Evolutionary conservation across 2,797 vertebrate genomes (phyloP).

Genomic region (Clangula hyemalis): DNA sequence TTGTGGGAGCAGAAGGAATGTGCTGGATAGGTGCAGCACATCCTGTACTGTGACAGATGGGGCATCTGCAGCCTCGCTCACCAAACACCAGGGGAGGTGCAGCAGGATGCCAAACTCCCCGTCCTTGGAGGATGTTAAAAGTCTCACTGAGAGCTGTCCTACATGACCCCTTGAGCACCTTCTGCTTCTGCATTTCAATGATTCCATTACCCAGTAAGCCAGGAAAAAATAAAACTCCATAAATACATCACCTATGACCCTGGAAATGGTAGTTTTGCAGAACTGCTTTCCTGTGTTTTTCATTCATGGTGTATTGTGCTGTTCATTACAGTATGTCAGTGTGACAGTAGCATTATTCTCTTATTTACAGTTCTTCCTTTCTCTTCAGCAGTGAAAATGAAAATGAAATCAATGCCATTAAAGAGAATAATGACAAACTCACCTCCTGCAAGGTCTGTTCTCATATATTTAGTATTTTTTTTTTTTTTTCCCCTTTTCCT

Average conservation of each 20-base stretch:
- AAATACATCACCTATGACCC: slow-evolving; percentile 30
- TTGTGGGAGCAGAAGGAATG: neutral
- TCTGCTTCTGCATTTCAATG: neutral
- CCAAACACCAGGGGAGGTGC: neutral
- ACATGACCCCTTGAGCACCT: neutral
- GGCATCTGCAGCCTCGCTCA: fast-evolving
- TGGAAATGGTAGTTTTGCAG: slow-evolving; percentile 10
- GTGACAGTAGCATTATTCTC: slow-evolving; percentile 68
- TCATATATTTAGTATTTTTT: neutral
- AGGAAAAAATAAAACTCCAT: neutral
- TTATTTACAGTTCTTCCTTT: slow-evolving; percentile 73
- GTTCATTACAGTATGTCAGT: slow-evolving; percentile 62
- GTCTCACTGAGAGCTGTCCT: neutral
- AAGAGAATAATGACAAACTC: slow-evolving; percentile 70
- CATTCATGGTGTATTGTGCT: slow-evolving; percentile 41
- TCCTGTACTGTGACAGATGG: fast-evolving
- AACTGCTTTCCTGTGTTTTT: slow-evolving; percentile 38
- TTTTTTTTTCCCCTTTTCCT: neutral
- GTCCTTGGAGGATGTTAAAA: neutral
- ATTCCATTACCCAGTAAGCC: neutral
- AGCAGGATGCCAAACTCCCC: fast-evolving
- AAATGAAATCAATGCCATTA: slow-evolving; percentile 75
- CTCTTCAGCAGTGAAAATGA: slow-evolving; percentile 65
- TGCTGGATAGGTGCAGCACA: neutral
- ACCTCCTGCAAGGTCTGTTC: slow-evolving; percentile 51